Base-by-base conservation (phyloP, 2,113 vertebrate genomes). In the Scalopus aquaticus region DNA sequence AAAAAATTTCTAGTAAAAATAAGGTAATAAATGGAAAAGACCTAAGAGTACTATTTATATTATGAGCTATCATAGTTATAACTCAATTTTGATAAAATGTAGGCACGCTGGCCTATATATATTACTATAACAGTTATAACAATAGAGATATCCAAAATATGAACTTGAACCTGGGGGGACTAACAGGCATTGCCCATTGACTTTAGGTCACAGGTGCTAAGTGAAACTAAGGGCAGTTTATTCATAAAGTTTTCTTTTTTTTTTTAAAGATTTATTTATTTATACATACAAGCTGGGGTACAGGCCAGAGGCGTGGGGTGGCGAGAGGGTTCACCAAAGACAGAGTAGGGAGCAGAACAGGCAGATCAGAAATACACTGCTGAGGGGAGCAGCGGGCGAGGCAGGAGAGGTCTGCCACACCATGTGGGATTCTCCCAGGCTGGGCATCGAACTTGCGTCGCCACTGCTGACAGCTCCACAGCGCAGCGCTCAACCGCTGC, bases 1-100 rank as follows among this genome's bases (percentile, higher is more conserved):
- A 20, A 88, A n/a, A 35, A 79, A 90, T 72, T 82, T 62, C n/a
- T 60, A 56, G 88, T 46, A 60, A 78, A 95, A 80, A 80, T 85
- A 51, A 92, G 54, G 37, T 26, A 88, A 58, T 56, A 20, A 76
- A 35, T 9, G 54, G 28, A 88, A 78, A 88, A 65, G 49, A 6
- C 1, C 73, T 69, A 46, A 58, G 13, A 39, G 72, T 65, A 28
- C 12, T 89, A 58, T 81, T 62, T 90, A 90, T 69, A 56, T 65
- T 79, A 93, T 39, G 10, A 78, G 9, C 5, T 73, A 26, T 9
- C 35, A 58, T 54, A 49, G 28, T 62, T 79, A 86, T 69, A 30
- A 39, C 46, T 49, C 84, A 24, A 20, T 54, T n/a, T 86, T 58
- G 72, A 26, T 46, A 15, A 62, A 64, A 4, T 79, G 13, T 67